Evolutionary conservation across 2,888 invertebrate species (phyloP), one percentile per base, ranked within the genome.

Genomic region (Phaonia tiefii): DNA sequence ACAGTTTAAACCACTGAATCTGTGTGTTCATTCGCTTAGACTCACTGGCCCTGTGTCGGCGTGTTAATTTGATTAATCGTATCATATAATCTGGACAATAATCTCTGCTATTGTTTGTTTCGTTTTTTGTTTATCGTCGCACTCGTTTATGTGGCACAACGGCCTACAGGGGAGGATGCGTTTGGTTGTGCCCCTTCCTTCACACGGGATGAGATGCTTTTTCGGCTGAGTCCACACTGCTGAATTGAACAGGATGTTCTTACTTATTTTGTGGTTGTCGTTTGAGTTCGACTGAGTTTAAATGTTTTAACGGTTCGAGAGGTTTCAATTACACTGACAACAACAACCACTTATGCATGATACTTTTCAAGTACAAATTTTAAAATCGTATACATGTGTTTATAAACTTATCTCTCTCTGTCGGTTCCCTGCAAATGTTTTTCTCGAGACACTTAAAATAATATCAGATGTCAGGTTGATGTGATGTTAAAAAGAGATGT

Each of bases 41-140:
- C 31, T 31, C 31, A 3, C 31, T n/a, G n/a, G n/a, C n/a, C n/a
- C n/a, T n/a, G n/a, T 15, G 46, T 15, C 5, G 7, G 72, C 72
- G 82, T 80, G 83, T 83, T 83, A 82, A 83, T 79, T 80, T 83
- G 82, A 83, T 83, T 83, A 83, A 83, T 82, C 78, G 83, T 76
- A 75, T 51, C 31, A 71, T 66, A 66, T 25, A 54, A 76, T 77
- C 58, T 15, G 44, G 31, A 73, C 56, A 73, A 75, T 26, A 73
- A 46, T 39, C 44, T 37, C 37, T 37, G 37, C 31, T 51, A 8
- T 17, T 42, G 20, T 67, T 37, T 37, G 10, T 20, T 31, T 31
- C 4, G 31, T 31, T 31, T 31, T 31, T 31, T 31, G 8, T n/a
- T n/a, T 8, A 31, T 8, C 4, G 31, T 31, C 31, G 11, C 11